Percentiles rank a stretch among this genome's conserved stretches.
Conservation (phyloP, 2,797 vertebrate genomes). For the Rhinichthys osculus region DNA sequence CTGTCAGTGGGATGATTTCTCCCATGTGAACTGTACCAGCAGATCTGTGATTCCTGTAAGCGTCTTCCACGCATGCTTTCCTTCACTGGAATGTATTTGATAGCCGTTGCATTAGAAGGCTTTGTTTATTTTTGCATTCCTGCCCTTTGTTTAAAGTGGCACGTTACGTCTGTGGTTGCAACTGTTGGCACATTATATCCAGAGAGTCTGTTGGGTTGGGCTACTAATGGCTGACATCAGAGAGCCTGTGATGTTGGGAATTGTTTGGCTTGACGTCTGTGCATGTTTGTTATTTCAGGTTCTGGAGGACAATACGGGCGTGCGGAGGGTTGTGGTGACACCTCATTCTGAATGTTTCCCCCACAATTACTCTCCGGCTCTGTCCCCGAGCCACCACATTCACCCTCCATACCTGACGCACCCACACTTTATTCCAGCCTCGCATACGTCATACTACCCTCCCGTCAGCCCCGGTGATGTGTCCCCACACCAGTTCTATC, state of each 20-base stretch:
- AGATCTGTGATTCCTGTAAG: neutral
- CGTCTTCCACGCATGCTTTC: neutral
- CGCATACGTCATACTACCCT: constrained; percentile 85
- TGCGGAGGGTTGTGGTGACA: constrained; percentile 87
- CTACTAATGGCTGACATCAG: constrained; percentile 11
- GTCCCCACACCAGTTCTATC: constrained; percentile 84
- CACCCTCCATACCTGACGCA: constrained; percentile 82
- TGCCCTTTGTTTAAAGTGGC: constrained; percentile 30
- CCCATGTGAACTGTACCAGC: neutral
- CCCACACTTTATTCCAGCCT: constrained; percentile 86
- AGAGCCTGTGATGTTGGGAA: neutral
- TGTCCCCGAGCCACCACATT: constrained; percentile 85
- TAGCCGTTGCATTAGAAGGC: constrained; percentile 19
- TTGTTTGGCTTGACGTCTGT: neutral
- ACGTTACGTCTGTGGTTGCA: constrained; percentile 25
- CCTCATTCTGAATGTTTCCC: constrained; percentile 89
- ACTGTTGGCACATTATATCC: constrained; percentile 22
- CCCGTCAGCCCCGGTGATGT: constrained; percentile 86
- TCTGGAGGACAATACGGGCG: constrained; percentile 87
- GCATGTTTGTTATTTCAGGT: constrained; percentile 73
- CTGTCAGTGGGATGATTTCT: neutral
- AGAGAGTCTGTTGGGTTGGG: neutral
- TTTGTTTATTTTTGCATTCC: constrained; percentile 41
- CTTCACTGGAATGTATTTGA: constrained; percentile 27
- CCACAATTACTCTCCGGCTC: constrained; percentile 83